Conservation (phyloP, 2,888 invertebrate genomes). For the Subacronicta megacephala region DNA sequence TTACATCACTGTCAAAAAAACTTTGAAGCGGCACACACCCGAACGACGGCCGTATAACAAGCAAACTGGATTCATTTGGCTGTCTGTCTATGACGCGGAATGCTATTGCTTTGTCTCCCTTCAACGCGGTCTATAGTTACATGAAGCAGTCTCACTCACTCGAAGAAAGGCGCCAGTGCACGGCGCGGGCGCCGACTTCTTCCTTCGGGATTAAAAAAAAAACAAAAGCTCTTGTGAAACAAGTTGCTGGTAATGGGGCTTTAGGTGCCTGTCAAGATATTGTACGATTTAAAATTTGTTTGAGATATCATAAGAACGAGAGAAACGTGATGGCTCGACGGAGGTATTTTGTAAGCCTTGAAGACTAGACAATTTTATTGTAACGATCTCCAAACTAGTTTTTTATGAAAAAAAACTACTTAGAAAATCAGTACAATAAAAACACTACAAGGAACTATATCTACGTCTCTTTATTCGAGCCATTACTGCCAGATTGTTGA, state of each 20-base stretch:
- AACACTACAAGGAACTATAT: too few species aligned
- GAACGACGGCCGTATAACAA: slow-evolving; percentile 77
- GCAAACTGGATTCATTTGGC: slow-evolving; percentile 86
- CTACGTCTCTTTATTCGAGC: too few species aligned
- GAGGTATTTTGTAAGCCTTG: slow-evolving; percentile 32
- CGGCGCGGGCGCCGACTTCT: slow-evolving; percentile 85
- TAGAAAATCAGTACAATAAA: too few species aligned
- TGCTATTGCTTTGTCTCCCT: slow-evolving; percentile 80
- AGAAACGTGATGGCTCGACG: slow-evolving; percentile 36
- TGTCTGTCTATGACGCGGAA: slow-evolving; percentile 80
- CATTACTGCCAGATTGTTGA: too few species aligned
- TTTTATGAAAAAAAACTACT: slow-evolving; percentile 7
- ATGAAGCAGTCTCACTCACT: slow-evolving; percentile 66
- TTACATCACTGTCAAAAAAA: slow-evolving; percentile 81
- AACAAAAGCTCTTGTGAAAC: slow-evolving; percentile 86
- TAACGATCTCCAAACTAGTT: slow-evolving; percentile 8
- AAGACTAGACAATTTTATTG: slow-evolving; percentile 16
- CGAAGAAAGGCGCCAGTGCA: slow-evolving; percentile 87
- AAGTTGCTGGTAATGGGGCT: slow-evolving; percentile 82
- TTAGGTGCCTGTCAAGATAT: slow-evolving; percentile 82
- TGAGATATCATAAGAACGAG: slow-evolving; percentile 63
- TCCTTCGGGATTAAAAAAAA: slow-evolving; percentile 85
- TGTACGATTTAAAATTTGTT: slow-evolving; percentile 78
- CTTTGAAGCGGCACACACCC: slow-evolving; percentile 71
- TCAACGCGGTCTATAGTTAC: slow-evolving; percentile 51